Evolutionary conservation across 2,797 vertebrate species (phyloP).

Genomic region (Phrynocephalus guinanensis): DNA sequence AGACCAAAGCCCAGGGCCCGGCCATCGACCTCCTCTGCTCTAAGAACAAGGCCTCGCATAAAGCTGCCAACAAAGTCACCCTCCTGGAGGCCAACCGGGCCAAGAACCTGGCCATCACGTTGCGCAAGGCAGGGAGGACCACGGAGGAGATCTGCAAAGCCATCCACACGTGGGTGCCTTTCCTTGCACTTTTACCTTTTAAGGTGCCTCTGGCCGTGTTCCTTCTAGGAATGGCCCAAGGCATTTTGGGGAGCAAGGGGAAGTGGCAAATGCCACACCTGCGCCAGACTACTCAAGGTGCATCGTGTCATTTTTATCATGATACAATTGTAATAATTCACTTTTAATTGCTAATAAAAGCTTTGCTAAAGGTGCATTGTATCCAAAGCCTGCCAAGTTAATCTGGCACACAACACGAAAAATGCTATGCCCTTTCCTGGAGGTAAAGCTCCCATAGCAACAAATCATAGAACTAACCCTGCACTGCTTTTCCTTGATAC

Average conservation of each 20-base stretch:
- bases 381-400: background rate
- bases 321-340: too few species aligned
- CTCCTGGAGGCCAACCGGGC: constrained; percentile 94
- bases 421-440: background rate
- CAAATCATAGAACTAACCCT: background rate
- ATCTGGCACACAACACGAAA: background rate
- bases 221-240: background rate
- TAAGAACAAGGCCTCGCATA: constrained; percentile 91
- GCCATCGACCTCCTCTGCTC: constrained; percentile 87
- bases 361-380: background rate
- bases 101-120: constrained; percentile 97
- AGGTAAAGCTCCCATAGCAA: background rate
- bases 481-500: background rate
- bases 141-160: constrained; percentile 96
- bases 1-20: constrained; percentile 95
- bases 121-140: constrained; percentile 91
- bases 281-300: background rate
- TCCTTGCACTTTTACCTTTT: background rate
- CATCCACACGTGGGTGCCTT: constrained; percentile 86
- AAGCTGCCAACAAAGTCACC: constrained; percentile 88
- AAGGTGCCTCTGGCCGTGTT: background rate
- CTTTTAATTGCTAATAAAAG: too few species aligned
- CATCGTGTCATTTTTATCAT: too few species aligned
- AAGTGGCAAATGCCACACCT: background rate
- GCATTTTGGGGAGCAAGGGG: background rate